Percentiles rank a stretch among this genome's conserved stretches.
phyloP scores from a whole-genome alignment of 2,113 vertebrate genomes.

The Mohoua ochrocephala region DNA sequence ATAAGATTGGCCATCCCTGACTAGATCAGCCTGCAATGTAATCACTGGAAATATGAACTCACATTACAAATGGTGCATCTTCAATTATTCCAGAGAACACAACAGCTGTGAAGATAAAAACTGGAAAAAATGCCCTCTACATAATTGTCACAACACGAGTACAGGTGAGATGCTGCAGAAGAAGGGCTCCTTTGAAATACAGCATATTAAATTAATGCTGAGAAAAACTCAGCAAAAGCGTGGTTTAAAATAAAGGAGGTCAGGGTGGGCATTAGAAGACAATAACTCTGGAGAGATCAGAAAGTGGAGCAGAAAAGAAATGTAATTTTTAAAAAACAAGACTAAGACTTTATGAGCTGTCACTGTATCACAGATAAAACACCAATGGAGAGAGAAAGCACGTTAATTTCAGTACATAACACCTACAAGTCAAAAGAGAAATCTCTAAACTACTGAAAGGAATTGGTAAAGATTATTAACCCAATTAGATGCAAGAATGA shows the following conservation, averaged over 20 bases:
- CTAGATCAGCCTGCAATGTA: neutral
- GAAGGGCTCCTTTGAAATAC: neutral
- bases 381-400: neutral
- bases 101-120: neutral
- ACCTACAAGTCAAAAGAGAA: neutral
- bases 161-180: neutral
- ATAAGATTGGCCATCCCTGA: neutral
- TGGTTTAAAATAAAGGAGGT: neutral
- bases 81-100: neutral
- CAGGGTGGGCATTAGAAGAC: neutral
- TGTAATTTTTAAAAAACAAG: neutral
- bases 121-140: neutral
- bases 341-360: neutral
- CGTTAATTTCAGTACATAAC: neutral
- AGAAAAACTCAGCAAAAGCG: neutral
- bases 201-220: neutral
- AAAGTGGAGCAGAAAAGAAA: neutral
- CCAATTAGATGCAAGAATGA: slow-evolving; percentile 13
- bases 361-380: neutral
- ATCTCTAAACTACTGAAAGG: neutral
- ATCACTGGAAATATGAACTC: neutral
- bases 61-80: neutral
- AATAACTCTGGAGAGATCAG: neutral
- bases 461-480: slow-evolving; percentile 24
- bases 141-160: neutral